Percentiles rank a stretch among this genome's conserved stretches.
Conservation (phyloP, 2,888 invertebrate genomes). For the Venustoraphidia nigricollis region DNA sequence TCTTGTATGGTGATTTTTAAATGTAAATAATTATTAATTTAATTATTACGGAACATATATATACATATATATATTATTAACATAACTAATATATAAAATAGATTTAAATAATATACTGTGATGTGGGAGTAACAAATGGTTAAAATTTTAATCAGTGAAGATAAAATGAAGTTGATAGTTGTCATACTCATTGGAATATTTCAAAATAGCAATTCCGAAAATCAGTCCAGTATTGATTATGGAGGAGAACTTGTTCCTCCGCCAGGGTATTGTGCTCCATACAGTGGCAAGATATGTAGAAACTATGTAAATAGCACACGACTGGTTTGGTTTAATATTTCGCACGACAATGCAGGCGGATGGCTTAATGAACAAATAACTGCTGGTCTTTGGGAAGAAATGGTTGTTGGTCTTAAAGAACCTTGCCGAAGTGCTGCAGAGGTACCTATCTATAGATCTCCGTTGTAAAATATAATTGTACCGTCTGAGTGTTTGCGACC, state of each 20-base stretch:
- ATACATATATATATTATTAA: no score
- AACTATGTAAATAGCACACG: conserved; percentile 32
- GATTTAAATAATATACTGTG: no score
- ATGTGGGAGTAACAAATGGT: no score
- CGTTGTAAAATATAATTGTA: neutral
- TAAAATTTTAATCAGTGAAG: no score
- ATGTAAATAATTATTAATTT: no score
- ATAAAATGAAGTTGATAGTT: no score
- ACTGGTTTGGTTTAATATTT: conserved; percentile 37
- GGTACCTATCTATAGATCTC: conserved; percentile 25
- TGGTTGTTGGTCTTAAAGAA: conserved; percentile 62
- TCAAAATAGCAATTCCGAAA: no score
- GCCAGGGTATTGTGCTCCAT: conserved; percentile 67
- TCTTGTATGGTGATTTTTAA: no score
- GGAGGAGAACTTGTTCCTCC: conserved; percentile 3
- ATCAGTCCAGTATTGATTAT: no score
- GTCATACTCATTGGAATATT: no score
- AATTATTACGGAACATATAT: no score
- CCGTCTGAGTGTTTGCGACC: neutral
- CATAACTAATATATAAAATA: no score
- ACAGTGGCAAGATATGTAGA: conserved; percentile 53
- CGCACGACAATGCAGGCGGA: conserved; percentile 46
- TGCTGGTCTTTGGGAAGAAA: conserved; percentile 69
- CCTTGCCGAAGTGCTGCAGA: conserved; percentile 79
- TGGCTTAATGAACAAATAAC: conserved; percentile 77